Percentiles rank a stretch among this genome's conserved stretches.
Evolutionary conservation across 1,140 invertebrate genomes (phyloP).

Genomic region (Branchinecta lynchi): DNA sequence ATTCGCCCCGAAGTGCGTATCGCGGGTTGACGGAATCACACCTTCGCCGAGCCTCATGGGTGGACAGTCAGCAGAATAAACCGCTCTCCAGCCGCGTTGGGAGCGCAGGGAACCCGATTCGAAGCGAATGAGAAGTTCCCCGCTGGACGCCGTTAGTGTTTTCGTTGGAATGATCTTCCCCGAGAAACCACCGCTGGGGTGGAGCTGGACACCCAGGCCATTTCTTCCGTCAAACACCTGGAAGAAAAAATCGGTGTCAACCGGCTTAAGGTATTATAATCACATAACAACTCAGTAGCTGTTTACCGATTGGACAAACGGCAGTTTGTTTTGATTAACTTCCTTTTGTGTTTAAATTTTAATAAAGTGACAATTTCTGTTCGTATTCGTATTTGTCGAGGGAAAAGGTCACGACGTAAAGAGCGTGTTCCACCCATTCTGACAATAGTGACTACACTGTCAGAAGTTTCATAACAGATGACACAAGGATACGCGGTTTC

Average conservation of each 20-base stretch:
- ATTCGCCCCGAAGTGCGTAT: slow-evolving; percentile 76
- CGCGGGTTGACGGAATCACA: slow-evolving; percentile 72
- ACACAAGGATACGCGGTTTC: no score
- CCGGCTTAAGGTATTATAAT: no score
- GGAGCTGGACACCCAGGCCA: slow-evolving; percentile 63
- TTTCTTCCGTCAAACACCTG: slow-evolving; percentile 72
- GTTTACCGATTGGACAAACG: no score
- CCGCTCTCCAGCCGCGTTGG: slow-evolving; percentile 67
- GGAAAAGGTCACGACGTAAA: no score
- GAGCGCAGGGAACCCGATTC: slow-evolving; percentile 71
- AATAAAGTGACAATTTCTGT: no score
- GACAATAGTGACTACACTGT: no score
- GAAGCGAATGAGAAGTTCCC: slow-evolving; percentile 77
- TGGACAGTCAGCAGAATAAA: slow-evolving; percentile 86
- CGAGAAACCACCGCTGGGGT: slow-evolving; percentile 74
- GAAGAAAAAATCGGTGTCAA: slow-evolving; percentile 16
- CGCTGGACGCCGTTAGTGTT: slow-evolving; percentile 77
- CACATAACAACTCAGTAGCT: no score
- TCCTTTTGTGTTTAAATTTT: no score
- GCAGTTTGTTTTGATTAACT: no score
- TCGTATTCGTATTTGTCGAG: no score
- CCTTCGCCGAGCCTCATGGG: slow-evolving; percentile 61
- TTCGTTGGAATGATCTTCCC: slow-evolving; percentile 61
- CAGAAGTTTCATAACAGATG: no score
- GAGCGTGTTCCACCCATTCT: no score